Percentiles rank a stretch among this genome's conserved stretches.
Evolutionary conservation across 2,888 invertebrate genomes (phyloP).

Genomic region (Papilio gigon): DNA sequence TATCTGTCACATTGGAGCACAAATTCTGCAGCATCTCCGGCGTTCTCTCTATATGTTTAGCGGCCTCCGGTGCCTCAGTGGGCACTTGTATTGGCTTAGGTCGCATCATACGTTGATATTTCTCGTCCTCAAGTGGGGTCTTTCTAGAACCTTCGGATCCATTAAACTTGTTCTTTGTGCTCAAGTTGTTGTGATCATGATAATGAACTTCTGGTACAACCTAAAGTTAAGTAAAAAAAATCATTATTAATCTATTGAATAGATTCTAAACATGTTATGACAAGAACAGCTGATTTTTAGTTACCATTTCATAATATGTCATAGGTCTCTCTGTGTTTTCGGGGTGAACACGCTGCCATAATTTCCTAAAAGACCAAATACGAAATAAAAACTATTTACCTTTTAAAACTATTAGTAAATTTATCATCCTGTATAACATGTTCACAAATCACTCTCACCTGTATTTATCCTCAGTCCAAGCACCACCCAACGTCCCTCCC

Average conservation of each 20-base stretch:
- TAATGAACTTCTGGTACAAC: slow-evolving; percentile 70
- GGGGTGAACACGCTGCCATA: slow-evolving; percentile 77
- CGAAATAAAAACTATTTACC: neutral
- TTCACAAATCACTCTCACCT: slow-evolving; percentile 52
- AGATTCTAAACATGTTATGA: neutral
- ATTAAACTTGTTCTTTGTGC: slow-evolving; percentile 74
- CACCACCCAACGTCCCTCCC: slow-evolving; percentile 69
- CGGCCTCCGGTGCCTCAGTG: neutral
- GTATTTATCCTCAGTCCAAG: slow-evolving; percentile 78
- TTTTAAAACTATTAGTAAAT: neutral
- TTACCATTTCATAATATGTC: slow-evolving; percentile 71
- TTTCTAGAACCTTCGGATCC: slow-evolving; percentile 56
- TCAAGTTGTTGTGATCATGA: slow-evolving; percentile 79
- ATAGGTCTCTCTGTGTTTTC: slow-evolving; percentile 68
- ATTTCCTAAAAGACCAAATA: slow-evolving; percentile 62
- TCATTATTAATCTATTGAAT: neutral
- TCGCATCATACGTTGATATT: slow-evolving; percentile 37
- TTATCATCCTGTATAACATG: neutral
- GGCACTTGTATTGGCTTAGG: slow-evolving; percentile 31
- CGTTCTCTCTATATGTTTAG: slow-evolving; percentile 55
- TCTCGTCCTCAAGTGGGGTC: slow-evolving; percentile 46
- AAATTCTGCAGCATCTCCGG: slow-evolving; percentile 62
- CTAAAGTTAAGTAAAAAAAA: slow-evolving; percentile 44
- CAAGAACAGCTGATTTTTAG: neutral
- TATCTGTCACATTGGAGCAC: slow-evolving; percentile 73